Conservation (phyloP, 2,797 vertebrate genomes). For the Acanthiza pusilla region DNA sequence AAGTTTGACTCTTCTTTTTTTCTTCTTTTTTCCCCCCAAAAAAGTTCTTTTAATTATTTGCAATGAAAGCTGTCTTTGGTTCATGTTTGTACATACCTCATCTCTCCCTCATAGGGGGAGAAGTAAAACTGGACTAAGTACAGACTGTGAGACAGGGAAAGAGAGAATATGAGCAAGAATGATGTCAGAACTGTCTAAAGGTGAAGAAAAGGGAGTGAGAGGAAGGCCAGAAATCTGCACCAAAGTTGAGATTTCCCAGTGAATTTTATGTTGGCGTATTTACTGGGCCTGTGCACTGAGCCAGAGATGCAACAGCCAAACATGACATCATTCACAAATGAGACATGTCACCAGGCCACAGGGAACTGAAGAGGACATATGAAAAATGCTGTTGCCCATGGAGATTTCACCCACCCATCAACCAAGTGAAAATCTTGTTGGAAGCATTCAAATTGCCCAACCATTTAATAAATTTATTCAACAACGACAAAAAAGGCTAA, state of each 20-base stretch:
- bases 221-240: background rate
- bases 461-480: background rate
- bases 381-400: background rate
- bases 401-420: background rate
- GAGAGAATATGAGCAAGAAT: background rate
- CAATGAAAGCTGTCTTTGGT: background rate
- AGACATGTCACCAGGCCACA: background rate
- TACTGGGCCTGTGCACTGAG: background rate
- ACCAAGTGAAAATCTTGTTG: background rate
- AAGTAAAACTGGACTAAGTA: background rate
- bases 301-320: background rate
- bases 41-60: background rate
- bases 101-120: background rate
- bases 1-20: background rate
- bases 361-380: background rate
- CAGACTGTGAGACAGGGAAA: background rate
- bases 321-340: background rate
- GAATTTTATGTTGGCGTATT: background rate
- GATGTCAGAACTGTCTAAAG: background rate
- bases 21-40: background rate
- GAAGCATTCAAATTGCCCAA: background rate
- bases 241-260: background rate
- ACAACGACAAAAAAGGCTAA: background rate
- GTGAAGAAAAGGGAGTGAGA: background rate
- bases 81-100: background rate